A percentile compares a stretch with the other conserved stretches of the same genome.
These are phyloP conservation scores for Alauda arvensis DNA, from an alignment of 2,797 vertebrate genomes.

Conservation along the genomic window DNA sequence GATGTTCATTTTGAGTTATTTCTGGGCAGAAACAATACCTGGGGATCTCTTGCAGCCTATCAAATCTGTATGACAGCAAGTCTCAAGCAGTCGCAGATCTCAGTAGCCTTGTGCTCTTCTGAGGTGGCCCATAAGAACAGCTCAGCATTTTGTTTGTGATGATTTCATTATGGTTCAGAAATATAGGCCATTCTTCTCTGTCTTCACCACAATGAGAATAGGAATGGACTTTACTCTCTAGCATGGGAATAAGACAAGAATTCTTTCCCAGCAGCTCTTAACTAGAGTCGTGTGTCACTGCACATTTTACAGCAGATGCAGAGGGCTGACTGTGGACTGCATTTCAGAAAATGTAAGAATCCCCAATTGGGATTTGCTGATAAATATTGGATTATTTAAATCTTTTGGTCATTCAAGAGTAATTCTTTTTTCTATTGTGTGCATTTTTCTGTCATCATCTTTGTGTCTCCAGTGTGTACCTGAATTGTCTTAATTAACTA, in stretches of 20 bases:
- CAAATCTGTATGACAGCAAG: neutral
- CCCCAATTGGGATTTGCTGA: neutral
- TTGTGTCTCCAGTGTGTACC: neutral
- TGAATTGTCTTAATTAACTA: neutral
- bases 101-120: neutral
- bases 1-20: neutral
- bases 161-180: neutral
- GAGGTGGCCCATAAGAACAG: neutral
- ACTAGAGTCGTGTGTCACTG: neutral
- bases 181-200: neutral
- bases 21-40: neutral
- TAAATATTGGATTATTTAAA: neutral
- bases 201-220: neutral
- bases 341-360: neutral
- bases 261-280: neutral
- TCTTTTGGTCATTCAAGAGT: neutral
- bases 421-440: neutral
- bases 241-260: neutral
- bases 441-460: neutral
- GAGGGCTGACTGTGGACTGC: neutral
- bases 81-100: neutral
- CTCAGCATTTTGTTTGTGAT: neutral
- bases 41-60: accelerated
- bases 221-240: neutral
- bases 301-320: neutral